A percentile compares a stretch with the other conserved stretches of the same genome.
Conservation (phyloP, 1,140 invertebrate species). For the Dryas iulia region DNA sequence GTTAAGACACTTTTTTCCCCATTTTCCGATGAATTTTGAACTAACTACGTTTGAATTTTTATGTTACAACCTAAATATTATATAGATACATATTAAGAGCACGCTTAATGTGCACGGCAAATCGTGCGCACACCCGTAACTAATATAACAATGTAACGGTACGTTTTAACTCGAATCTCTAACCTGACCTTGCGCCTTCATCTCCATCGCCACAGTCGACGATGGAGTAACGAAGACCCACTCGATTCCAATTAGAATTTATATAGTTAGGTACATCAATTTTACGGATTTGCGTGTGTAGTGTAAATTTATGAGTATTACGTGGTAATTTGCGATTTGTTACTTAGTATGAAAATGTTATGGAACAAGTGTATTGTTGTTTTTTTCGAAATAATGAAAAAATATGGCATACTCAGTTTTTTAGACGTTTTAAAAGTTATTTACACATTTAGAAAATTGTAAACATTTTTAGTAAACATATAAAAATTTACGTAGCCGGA, state of each 20-base stretch:
- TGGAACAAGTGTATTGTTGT: neutral
- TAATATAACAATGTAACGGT: slow-evolving; percentile 17
- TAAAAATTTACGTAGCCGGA: no score
- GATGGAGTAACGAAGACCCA: neutral
- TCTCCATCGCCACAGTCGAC: neutral
- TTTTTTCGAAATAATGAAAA: neutral
- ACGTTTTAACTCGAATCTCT: slow-evolving; percentile 12
- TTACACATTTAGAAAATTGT: no score
- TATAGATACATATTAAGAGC: neutral
- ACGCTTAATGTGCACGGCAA: neutral
- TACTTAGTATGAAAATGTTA: neutral
- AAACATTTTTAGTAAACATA: no score
- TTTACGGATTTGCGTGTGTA: neutral
- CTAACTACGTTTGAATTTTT: no score
- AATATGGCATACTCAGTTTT: no score
- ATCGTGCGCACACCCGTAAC: neutral
- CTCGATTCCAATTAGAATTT: neutral
- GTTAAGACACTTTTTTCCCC: no score
- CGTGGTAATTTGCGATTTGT: neutral
- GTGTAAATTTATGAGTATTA: neutral
- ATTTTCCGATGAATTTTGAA: no score
- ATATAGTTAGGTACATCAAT: no score
- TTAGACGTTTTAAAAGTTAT: no score
- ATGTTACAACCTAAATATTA: neutral
- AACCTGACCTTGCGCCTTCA: slow-evolving; percentile 17